Conservation (phyloP, 2,797 vertebrate species). For the Aulostomus chinensis region DNA sequence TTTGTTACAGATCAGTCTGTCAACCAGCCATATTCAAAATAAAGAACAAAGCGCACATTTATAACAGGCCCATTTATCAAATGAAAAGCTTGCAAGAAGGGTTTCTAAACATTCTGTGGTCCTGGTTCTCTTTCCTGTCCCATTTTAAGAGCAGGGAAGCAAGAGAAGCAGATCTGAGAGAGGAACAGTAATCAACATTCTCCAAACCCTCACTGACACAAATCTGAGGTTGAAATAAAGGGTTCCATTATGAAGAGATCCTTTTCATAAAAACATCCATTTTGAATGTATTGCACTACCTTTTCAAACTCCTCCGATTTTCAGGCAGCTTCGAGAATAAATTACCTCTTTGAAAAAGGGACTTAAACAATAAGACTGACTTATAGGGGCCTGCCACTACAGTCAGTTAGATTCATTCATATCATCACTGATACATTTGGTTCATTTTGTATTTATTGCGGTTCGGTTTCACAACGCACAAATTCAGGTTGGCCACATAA, state of each 20-base stretch:
- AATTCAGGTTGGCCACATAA: no score
- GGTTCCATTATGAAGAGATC: neutral
- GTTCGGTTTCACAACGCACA: no score
- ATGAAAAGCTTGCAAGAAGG: conserved; percentile 3
- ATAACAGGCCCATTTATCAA: conserved; percentile 13
- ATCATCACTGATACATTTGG: no score
- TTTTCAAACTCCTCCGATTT: no score
- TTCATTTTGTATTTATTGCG: no score
- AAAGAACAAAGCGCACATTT: neutral
- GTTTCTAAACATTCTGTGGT: conserved; percentile 6
- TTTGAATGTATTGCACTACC: no score
- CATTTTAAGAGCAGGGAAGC: conserved; percentile 9
- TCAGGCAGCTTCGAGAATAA: no score
- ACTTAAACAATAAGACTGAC: no score
- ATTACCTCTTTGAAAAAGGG: no score
- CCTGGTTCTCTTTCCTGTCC: conserved; percentile 16
- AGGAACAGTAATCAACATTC: conserved; percentile 37
- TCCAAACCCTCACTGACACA: conserved; percentile 14
- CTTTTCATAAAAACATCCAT: neutral
- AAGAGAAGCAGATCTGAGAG: conserved; percentile 11
- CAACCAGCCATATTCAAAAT: neutral
- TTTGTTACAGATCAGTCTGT: neutral
- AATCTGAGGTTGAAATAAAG: conserved; percentile 32
- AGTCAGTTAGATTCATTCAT: no score
- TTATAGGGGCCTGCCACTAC: no score